Conservation (phyloP, 2,888 invertebrate species). For the Chelonus formosanus region DNA sequence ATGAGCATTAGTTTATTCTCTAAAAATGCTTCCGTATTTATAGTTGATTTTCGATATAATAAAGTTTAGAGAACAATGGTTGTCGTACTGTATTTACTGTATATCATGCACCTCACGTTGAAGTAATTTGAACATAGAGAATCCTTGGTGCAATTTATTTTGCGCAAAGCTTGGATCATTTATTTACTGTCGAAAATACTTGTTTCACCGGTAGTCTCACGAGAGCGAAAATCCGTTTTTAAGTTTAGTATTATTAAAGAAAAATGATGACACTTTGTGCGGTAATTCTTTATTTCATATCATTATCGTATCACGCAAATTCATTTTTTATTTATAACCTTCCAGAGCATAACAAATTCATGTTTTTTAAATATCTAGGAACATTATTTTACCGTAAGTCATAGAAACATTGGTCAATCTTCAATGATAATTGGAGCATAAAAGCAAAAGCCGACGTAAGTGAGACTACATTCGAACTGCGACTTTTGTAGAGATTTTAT, state of each 20-base stretch:
- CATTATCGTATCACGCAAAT: constrained; percentile 3
- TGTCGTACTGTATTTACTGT: too few species aligned
- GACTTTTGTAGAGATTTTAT: too few species aligned
- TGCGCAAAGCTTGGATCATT: not conserved
- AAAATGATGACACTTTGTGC: not conserved
- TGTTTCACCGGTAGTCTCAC: not conserved
- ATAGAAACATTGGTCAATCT: too few species aligned
- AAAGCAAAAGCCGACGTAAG: too few species aligned
- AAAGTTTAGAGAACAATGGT: too few species aligned
- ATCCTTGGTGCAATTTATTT: not conserved
- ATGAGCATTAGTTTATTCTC: too few species aligned
- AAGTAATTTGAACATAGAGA: constrained; percentile 1
- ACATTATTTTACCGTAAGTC: too few species aligned
- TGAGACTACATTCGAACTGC: too few species aligned
- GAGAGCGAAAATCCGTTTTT: constrained; percentile 5
- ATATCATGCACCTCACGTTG: not conserved
- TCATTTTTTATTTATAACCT: not conserved
- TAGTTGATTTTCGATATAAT: too few species aligned
- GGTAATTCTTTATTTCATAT: not conserved
- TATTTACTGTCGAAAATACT: not conserved
- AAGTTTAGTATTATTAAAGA: not conserved
- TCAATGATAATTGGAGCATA: too few species aligned
- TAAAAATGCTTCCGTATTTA: too few species aligned
- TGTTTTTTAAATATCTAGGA: not conserved
- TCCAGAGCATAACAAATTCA: not conserved